Evolutionary conservation across 1,140 invertebrate species (phyloP), one percentile per base, ranked within the genome.

Genomic region (Dolichoris vasculosae): DNA sequence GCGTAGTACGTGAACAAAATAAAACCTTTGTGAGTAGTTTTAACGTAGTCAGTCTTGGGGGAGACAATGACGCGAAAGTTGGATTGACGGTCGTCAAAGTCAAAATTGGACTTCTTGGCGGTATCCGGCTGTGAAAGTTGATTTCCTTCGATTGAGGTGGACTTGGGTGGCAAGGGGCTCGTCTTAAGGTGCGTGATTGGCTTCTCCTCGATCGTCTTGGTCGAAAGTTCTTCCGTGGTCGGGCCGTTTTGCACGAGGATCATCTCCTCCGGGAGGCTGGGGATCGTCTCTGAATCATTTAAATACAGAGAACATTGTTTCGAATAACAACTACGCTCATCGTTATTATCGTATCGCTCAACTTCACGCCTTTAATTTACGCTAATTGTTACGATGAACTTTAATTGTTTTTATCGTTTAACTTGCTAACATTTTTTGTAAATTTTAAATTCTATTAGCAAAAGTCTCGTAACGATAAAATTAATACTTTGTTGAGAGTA

Each of bases 11-110:
- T 48, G 30, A 51, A n/a, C 11, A 20, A 51, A 2, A 13, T 30
- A 30, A 2, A 83, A 91, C 91, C 91, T 89, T 89, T 90, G 48
- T 85, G 86, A 59, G 89, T 67, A n/a, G 88, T 92, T 63, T 91
- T 90, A 0, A 90, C 90, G 55, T 90, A 92, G 84, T 91, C 89
- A 1, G 87, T 88, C 77, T 90, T 89, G 2, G 90, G 84, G 9
- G 90, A 78, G 9, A 87, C 78, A 40, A 89, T 83, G 23, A 89
- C 87, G 30, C 76, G 87, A 43, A 87, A 86, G 77, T 86, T 83
- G 67, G 64, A n/a, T 6, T 75, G 64, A 0, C 51, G 76, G 26
- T 81, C 78, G 63, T 84, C 87, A 51, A 83, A 78, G 82, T 83
- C 82, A 43, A 86, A 86, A 4, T 30, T 32, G 20, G 26, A 48